Evolutionary conservation across 2,888 invertebrate genomes (phyloP), one percentile per base, ranked within the genome.

Genomic region (Ichneumon xanthorius): DNA sequence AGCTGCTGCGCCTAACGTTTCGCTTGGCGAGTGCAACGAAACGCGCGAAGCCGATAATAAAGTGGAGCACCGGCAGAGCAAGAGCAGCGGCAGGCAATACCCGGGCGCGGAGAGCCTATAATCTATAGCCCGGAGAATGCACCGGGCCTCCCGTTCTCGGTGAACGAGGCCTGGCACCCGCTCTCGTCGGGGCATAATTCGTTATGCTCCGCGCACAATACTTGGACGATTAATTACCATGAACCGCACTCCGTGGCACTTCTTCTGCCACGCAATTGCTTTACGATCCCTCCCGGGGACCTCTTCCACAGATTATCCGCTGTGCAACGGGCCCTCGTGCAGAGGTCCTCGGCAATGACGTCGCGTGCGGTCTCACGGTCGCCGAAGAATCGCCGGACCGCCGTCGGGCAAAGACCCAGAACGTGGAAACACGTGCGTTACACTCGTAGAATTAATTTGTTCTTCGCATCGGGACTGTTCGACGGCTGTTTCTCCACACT

Each of bases 361-460:
- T 78, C 82, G 82, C 82, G 82, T 82, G 82, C 82, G 82, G 78
- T 82, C 82, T 78, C 82, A 82, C 82, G 82, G 72, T 82, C 80
- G 65, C 45, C 58, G 26, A 58, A 55, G 80, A 30, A 40, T 50
- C 33, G 58, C 50, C 48, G 22, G 48, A 63, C 61, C 40, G 40
- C 55, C 53, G 16, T 14, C 77, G 65, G 67, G 55, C 71, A 45
- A 77, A 65, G 58, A 55, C 65, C 14, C 30, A 33, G 61, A 61
- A 82, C 82, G 73, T 82, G 73, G 45, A 82, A 78, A 55, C 82
- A 82, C 78, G 78, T 50, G 82, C 78, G 67, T 78, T 71, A 73
- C 82, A 78, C 77, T 40, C 68, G 72, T 73, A 48, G 82, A 78
- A 73, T 78, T 82, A 73, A 82, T 82, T 78, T 61, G 78, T 37